These are phyloP conservation scores for Gallinago undulata DNA, from an alignment of 2,113 vertebrate species.

Conservation along the genomic window DNA sequence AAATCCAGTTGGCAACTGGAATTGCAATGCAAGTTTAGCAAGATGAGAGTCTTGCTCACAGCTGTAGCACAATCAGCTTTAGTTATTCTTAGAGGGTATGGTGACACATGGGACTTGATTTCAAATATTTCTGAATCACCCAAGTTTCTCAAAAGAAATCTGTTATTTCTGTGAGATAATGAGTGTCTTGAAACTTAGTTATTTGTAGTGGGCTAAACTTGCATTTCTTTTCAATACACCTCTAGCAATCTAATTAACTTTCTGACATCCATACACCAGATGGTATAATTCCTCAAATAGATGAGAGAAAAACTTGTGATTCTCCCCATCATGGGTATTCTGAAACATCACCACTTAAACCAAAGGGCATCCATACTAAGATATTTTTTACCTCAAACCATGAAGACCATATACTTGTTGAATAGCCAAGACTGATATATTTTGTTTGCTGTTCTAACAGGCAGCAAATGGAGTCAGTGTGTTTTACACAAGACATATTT, in stretches of 20 bases:
- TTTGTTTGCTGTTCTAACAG: constrained; percentile 8
- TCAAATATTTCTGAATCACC: neutral
- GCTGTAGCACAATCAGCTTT: neutral
- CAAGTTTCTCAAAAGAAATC: neutral
- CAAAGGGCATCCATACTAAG: neutral
- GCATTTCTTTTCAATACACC: neutral
- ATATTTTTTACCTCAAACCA: constrained; percentile 27
- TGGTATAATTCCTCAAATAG: neutral
- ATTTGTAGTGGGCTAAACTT: neutral
- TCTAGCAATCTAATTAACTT: neutral
- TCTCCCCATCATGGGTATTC: neutral
- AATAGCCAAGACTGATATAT: neutral
- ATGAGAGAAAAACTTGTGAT: neutral
- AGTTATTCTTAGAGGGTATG: neutral
- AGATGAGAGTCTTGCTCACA: neutral
- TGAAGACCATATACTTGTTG: neutral
- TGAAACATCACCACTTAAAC: constrained; percentile 17
- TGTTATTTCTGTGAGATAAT: neutral
- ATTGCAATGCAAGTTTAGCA: neutral
- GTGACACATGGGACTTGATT: neutral
- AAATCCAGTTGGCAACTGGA: neutral
- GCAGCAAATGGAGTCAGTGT: constrained; percentile 1
- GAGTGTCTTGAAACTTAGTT: neutral
- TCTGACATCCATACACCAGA: neutral
- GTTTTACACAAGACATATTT: constrained; percentile 4